phyloP scores from a whole-genome alignment of 2,113 vertebrate species.

The Strigops habroptila region DNA sequence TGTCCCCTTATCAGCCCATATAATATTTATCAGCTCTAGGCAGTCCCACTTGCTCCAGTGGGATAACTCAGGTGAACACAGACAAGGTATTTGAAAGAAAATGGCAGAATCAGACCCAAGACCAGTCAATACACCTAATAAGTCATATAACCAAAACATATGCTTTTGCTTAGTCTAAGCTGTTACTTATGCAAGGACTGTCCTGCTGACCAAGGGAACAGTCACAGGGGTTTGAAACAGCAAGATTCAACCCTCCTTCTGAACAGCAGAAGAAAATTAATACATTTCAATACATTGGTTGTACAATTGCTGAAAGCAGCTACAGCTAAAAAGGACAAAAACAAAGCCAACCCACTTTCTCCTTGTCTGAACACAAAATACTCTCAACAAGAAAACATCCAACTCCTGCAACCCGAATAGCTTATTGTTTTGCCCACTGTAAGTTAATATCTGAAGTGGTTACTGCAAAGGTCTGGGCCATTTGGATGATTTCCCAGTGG shows the following conservation, averaged over 20 bases:
- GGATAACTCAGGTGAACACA: not conserved
- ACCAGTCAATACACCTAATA: not conserved
- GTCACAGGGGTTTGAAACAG: not conserved
- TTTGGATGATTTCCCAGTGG: constrained; percentile 59
- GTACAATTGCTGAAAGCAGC: not conserved
- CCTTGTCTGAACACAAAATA: constrained; percentile 9
- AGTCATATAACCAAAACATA: not conserved
- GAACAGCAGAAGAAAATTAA: not conserved
- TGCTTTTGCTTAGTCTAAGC: not conserved
- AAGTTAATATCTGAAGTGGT: constrained; percentile 62
- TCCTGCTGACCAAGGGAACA: not conserved
- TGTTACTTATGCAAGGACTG: not conserved
- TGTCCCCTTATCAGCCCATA: not conserved
- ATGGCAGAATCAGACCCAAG: not conserved
- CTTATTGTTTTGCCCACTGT: constrained; percentile 62
- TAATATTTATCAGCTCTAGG: not conserved
- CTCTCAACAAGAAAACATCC: constrained; percentile 32
- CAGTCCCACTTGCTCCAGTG: not conserved
- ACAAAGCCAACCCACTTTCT: not conserved
- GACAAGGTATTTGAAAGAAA: not conserved
- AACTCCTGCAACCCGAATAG: constrained; percentile 19
- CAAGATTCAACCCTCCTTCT: not conserved
- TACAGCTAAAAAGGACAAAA: not conserved
- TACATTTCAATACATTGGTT: not conserved
- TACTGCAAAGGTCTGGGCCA: constrained; percentile 50